A percentile compares a stretch with the other conserved stretches of the same genome.
Evolutionary conservation across 2,888 invertebrate genomes (phyloP).

Genomic region (Zele albiditarsus): DNA sequence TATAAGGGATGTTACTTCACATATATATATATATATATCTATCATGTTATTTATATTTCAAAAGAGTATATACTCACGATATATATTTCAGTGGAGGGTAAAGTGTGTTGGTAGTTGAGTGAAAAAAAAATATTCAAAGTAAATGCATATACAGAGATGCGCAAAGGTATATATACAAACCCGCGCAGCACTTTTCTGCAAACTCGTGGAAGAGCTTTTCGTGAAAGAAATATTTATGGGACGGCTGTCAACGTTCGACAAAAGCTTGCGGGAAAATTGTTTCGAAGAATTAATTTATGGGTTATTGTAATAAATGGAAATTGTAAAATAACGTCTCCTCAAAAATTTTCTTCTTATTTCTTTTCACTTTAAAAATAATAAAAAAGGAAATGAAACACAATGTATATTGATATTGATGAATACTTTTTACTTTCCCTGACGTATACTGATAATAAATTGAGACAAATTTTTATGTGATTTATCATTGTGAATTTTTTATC

Average conservation of each 20-base stretch:
- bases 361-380: no score
- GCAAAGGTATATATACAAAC: not conserved
- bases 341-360: no score
- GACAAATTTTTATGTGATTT: no score
- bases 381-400: no score
- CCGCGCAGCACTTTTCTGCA: conserved; percentile 3
- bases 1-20: not conserved
- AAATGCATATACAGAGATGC: not conserved
- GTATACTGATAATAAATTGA: no score
- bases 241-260: conserved; percentile 10
- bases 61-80: not conserved
- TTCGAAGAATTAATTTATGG: conserved; percentile 1
- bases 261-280: conserved; percentile 12
- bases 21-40: not conserved
- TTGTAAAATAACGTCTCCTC: no score
- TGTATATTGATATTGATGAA: no score
- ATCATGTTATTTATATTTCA: not conserved
- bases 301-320: not conserved
- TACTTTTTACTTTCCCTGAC: no score
- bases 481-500: no score
- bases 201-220: conserved; percentile 14
- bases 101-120: not conserved
- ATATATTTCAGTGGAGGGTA: not conserved
- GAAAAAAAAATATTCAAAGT: not conserved
- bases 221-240: conserved; percentile 15